Conservation (phyloP, 1,140 invertebrate genomes). For the Diabrotica virgifera region DNA sequence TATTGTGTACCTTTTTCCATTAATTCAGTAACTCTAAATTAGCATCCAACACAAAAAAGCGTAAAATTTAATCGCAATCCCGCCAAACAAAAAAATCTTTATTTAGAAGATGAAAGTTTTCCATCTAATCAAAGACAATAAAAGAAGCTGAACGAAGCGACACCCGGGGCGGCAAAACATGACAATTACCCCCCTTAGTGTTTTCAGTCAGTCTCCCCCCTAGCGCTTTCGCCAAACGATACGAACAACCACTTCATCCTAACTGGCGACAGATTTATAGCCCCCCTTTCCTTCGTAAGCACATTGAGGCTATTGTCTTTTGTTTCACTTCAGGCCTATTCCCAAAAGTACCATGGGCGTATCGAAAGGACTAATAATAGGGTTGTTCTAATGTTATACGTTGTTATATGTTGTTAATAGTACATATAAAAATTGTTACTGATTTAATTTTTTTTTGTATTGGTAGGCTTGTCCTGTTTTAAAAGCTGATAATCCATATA, state of each 20-base stretch:
- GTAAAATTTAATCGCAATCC: too few relatives aligned
- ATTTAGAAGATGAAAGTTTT: slow-evolving; percentile 6
- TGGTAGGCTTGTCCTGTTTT: too few relatives aligned
- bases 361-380: background rate
- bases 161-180: slow-evolving; percentile 8
- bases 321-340: background rate
- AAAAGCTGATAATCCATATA: too few relatives aligned
- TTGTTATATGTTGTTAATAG: too few relatives aligned
- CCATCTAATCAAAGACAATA: slow-evolving; percentile 7
- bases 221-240: background rate
- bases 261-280: slow-evolving; percentile 16
- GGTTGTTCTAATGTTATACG: too few relatives aligned
- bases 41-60: too few relatives aligned
- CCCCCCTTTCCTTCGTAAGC: slow-evolving; percentile 1
- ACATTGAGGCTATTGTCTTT: slow-evolving; percentile 13
- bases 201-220: background rate
- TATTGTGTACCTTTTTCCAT: too few relatives aligned
- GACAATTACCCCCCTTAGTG: slow-evolving; percentile 6
- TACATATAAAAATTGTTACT: too few relatives aligned
- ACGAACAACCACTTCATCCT: slow-evolving; percentile 13
- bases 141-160: background rate
- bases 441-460: too few relatives aligned
- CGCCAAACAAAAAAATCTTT: background rate
- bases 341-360: background rate
- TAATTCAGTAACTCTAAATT: too few relatives aligned